Percentiles rank a stretch among this genome's conserved stretches.
These are phyloP conservation scores for Schizaphis graminum DNA, from an alignment of 2,888 invertebrate species.

Conservation along the genomic window DNA sequence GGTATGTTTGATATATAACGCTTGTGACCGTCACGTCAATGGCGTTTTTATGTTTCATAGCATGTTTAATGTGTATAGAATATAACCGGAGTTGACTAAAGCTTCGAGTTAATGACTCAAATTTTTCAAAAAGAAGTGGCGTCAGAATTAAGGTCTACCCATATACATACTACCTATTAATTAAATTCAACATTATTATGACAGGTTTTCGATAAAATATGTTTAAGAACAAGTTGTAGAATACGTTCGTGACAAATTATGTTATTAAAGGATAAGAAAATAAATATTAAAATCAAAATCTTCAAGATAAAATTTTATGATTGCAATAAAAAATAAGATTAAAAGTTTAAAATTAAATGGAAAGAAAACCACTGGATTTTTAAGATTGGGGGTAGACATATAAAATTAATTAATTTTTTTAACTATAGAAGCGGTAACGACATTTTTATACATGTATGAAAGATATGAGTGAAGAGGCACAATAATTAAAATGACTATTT, in stretches of 20 bases:
- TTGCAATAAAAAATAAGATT: background rate
- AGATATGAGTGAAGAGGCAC: background rate
- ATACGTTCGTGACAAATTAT: constrained; percentile 1
- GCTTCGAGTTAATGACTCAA: constrained; percentile 1
- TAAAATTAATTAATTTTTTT: background rate
- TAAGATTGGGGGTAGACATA: background rate
- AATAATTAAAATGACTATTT: background rate
- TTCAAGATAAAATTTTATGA: background rate
- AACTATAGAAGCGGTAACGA: background rate
- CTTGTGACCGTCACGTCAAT: background rate
- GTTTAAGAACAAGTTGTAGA: background rate
- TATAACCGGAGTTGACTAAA: background rate
- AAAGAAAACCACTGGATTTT: background rate
- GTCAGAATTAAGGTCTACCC: background rate
- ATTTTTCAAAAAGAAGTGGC: background rate
- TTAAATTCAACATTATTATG: background rate
- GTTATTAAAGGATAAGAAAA: background rate
- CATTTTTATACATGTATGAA: background rate
- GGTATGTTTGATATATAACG: background rate
- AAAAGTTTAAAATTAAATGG: background rate
- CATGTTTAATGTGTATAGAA: background rate
- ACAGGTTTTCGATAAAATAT: background rate
- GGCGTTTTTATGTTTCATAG: background rate
- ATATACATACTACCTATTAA: background rate
- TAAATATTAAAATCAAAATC: background rate